phyloP scores from a whole-genome alignment of 1,140 invertebrate species.

The Platyscapa corneri region DNA sequence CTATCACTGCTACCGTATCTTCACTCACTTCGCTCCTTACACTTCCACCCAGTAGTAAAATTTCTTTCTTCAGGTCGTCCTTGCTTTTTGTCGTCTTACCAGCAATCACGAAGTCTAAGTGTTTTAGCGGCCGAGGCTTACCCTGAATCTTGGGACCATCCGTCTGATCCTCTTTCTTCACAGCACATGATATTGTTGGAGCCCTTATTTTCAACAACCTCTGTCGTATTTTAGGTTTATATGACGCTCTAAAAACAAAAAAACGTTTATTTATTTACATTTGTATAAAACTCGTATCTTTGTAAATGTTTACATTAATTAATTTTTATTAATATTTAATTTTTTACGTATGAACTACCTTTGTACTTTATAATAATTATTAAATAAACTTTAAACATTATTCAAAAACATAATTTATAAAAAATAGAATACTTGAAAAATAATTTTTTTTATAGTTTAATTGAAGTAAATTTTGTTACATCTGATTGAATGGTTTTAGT shows the following conservation, averaged over 20 bases:
- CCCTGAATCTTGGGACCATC: slow-evolving; percentile 78
- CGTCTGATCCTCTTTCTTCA: slow-evolving; percentile 77
- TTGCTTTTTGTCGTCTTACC: slow-evolving; percentile 78
- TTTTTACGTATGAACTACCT: too few species aligned
- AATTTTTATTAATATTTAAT: too few species aligned
- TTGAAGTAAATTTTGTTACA: too few species aligned
- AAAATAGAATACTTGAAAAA: too few species aligned
- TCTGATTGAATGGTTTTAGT: too few species aligned
- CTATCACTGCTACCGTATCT: slow-evolving; percentile 84
- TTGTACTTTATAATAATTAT: too few species aligned
- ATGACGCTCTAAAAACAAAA: slow-evolving; percentile 63
- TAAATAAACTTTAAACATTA: too few species aligned
- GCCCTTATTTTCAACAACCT: slow-evolving; percentile 78
- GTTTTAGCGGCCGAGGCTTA: slow-evolving; percentile 81
- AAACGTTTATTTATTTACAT: slow-evolving; percentile 52
- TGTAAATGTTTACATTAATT: too few species aligned
- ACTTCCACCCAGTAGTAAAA: slow-evolving; percentile 85
- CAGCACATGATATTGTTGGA: slow-evolving; percentile 70
- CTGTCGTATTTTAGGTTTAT: slow-evolving; percentile 79
- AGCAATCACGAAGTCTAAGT: slow-evolving; percentile 86
- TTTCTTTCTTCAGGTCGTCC: slow-evolving; percentile 80
- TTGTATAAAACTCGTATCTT: background rate
- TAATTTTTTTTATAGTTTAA: too few species aligned
- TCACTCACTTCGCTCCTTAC: slow-evolving; percentile 80
- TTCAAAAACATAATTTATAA: too few species aligned